Base-by-base conservation (phyloP, 2,797 vertebrate species). In the Neoniphon sammara region DNA sequence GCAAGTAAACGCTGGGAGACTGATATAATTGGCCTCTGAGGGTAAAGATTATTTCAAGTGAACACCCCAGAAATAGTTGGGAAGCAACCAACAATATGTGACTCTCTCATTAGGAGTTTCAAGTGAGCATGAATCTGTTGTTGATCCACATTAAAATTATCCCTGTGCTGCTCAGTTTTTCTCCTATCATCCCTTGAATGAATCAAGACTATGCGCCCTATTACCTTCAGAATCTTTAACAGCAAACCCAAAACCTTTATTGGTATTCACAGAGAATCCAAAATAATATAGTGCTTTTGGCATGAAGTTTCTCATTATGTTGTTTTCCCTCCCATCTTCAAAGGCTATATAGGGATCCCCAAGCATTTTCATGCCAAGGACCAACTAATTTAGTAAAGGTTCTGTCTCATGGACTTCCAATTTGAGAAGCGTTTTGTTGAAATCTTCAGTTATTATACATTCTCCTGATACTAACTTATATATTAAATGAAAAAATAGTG, bases 21-120 rank as follows among this genome's bases (percentile, higher is more conserved):
- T 58, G 77, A 67, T 85, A 67, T 89, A 89, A 88, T 88, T 88
- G 78, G 81, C 73, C 69, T 87, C 78, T 49, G 52, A 81, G 74
- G 75, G 59, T 77, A 85, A 80, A 83, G 71, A 81, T 64, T 61
- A 68, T 80, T 85, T 73, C 57, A 79, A 78, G 73, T 73, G 52
- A 87, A 66, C 55, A 76, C 30, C 25, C 30, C 18, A 54, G 59
- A 83, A 82, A 81, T 61, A 66, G 39, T 66, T 50, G 18, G 30
- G 73, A 83, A 79, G 77, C 57, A 42, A 55, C 7, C 23, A 10
- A 20, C 44, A 57, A 66, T 18, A 44, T 0, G 0, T 46, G 15
- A n/a, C 39, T 25, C 72, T 68, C 59, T 85, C 70, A 70, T 75
- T 67, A 81, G 49, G 62, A 59, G 58, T 70, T 80, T 67, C 27